Percentiles rank a stretch among this genome's conserved stretches.
Evolutionary conservation across 2,797 vertebrate genomes (phyloP).

Genomic region (Silurus aristotelis): DNA sequence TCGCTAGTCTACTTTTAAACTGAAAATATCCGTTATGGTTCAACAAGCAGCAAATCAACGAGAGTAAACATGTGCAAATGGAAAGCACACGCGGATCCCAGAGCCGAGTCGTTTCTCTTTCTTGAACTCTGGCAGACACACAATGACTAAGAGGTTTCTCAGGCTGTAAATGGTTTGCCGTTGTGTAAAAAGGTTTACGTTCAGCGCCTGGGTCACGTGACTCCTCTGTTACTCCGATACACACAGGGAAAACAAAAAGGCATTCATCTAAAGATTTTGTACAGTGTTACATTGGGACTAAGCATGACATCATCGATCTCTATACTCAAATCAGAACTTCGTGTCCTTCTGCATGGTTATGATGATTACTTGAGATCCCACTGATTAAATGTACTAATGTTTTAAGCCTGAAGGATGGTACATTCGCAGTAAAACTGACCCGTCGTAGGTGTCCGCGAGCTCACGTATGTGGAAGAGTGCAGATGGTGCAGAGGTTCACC

Average conservation of each 20-base stretch:
- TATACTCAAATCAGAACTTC: background rate
- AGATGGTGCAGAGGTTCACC: no score
- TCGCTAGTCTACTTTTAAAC: background rate
- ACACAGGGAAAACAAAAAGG: background rate
- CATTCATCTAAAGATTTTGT: background rate
- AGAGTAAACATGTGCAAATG: conserved; percentile 7
- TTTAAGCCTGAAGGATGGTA: no score
- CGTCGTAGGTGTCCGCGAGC: background rate
- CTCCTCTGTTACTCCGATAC: conserved; percentile 28
- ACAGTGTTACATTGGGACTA: background rate
- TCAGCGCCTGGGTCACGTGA: conserved; percentile 50
- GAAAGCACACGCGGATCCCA: background rate
- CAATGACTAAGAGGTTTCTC: conserved; percentile 10
- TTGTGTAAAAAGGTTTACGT: conserved; percentile 47
- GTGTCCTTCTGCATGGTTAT: background rate
- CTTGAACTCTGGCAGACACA: background rate
- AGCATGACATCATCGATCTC: background rate
- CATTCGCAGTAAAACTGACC: background rate
- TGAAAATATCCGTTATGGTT: background rate
- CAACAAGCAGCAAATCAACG: background rate
- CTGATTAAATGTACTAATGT: background rate
- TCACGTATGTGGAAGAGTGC: background rate
- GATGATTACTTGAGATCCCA: background rate
- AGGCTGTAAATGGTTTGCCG: background rate
- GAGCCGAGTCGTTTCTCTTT: background rate